Evolutionary conservation across 2,113 vertebrate genomes (phyloP), one percentile per base, ranked within the genome.

Genomic region (Cettia cetti): DNA sequence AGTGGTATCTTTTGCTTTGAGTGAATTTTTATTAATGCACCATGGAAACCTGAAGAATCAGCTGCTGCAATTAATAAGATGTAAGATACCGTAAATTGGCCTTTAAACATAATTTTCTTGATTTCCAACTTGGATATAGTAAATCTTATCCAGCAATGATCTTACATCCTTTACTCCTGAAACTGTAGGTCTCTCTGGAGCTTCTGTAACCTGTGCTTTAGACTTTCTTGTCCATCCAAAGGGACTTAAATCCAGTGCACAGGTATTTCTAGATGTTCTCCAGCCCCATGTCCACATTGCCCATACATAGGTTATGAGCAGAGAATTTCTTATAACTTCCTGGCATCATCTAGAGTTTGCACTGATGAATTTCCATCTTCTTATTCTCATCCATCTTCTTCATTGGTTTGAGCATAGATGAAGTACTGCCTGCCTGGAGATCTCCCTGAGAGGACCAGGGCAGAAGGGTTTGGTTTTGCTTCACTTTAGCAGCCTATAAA

Each of bases 401-500:
- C 39, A 30, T 23, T 44, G 8, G 19, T 88, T 71, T 72, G 61
- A 70, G 52, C 31, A 60, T 0, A 74, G 64, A 74, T 72, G 13
- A 85, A 83, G 31, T 27, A 13, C 19, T 72, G 27, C 16, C 35
- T 69, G 47, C 21, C 79, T 88, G 42, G 47, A 88, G 39, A 77
- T 88, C 44, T 74, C n/a, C 35, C 72, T 53, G 33, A 13, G 64
- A 89, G 8, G 44, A 64, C 18, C 60, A 71, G 7, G 22, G 20
- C 69, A 78, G 63, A 91, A 92, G n/a, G 28, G 8, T 66, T 95
- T 87, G 50, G 13, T 86, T 35, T 88, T 50, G 24, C 59, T 71
- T 90, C 45, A 47, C 47, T 83, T 92, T 81, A 81, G 68, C 79
- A 90, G 88, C n/a, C 79, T 68, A 53, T 95, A 96, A 94, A 93